Evolutionary conservation across 92 coral and sea anemone genomes (phyloP), one percentile per base, ranked within the genome.

Genomic region (Phenganax stokvisi): DNA sequence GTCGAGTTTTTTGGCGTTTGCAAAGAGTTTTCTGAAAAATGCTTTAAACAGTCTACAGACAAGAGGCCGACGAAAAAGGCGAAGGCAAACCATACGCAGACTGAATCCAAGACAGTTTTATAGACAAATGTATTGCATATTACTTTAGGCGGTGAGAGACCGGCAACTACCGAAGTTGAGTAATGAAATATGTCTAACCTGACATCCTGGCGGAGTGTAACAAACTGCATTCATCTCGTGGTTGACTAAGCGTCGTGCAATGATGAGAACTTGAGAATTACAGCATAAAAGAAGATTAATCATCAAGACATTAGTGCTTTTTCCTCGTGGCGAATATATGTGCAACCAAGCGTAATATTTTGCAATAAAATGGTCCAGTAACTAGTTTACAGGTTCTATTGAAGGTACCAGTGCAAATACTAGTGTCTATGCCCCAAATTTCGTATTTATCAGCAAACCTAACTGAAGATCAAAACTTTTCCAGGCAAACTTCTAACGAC

Each of bases 281-380:
- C 62, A n/a, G 56, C 20, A 51, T 29, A 12, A 56, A 75, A 55
- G 27, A 56, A 75, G 30, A 55, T n/a, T 58, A 5, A 20, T 16
- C 17, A 75, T 10, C 29, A 30, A 47, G 20, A 6, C 10, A 55
- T 57, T 11, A 53, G 57, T 11, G 27, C 47, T 25, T 5, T 53
- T 51, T 54, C 80, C 80, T 75, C 80, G 80, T 75, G 80, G 71
- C 31, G 28, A 10, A 57, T 3, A 56, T 8, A 8, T 76, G 81
- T 76, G 81, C 81, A 76, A 60, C 70, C 25, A 54, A 76, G 69
- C 80, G 64, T 13, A 44, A 52, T 76, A 47, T 76, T 76, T 58
- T 55, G 70, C 81, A 57, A 76, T 57, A 76, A 75, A 76, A 76
- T 76, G 81, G 70, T 76, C 81, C 69, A 64, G 67, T 76, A 76